Evolutionary conservation across 2,888 invertebrate genomes (phyloP), one percentile per base, ranked within the genome.

Genomic region (Anaspis maculata): DNA sequence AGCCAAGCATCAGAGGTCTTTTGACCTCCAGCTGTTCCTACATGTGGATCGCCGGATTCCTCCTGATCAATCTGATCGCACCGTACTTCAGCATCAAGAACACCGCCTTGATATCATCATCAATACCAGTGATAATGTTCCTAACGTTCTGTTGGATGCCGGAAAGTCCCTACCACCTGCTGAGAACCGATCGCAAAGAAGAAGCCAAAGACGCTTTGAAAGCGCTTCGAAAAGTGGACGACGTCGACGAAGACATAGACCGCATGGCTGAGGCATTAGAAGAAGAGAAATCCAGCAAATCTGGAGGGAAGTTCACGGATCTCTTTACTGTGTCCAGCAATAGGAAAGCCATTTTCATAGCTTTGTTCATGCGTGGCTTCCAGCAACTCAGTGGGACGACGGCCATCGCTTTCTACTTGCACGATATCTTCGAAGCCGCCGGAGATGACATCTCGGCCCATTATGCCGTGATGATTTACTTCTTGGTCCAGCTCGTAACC

Each of bases 21-120:
- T 68, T 79, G 32, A 77, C 78, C n/a, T 73, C 75, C 13, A 71
- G 74, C 44, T 71, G 73, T 47, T 73, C 76, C 12, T 62, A 75
- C 42, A 70, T 52, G 3, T 68, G 73, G 45, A 69, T 70, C 27
- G 60, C 72, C 51, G 78, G 78, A 42, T 72, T 76, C 57, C 67
- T 77, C 51, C 60, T 73, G 49, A 73, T 76, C 42, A 77, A 75
- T 62, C 67, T 73, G 53, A 70, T 77, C 46, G 76, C 76, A 12
- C 72, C 74, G 9, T 40, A 40, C 27, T 19, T 30, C 15, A 30
- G 33, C 30, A 40, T 40, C 27, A 37, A 27, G 30, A 40, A 27
- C n/a, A 37, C 40, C 14, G 40, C 40, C 13, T 28, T 40, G 16
- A 19, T 37, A 2, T 30, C 40, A 13, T 40, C 40, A 3, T 11